Evolutionary conservation across 2,797 vertebrate genomes (phyloP), one percentile per base, ranked within the genome.

Genomic region (Acanthiza pusilla): DNA sequence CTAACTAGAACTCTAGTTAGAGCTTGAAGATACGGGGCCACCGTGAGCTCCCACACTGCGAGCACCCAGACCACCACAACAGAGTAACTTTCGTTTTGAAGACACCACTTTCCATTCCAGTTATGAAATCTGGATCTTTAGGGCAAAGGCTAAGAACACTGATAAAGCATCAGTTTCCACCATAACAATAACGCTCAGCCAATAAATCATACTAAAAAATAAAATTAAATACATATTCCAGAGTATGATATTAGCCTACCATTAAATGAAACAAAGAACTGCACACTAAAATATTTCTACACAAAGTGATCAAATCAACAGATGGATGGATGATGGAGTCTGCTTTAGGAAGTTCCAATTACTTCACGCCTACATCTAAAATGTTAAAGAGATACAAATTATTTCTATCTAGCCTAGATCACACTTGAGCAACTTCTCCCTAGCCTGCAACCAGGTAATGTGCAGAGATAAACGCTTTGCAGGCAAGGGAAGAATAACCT

Each of bases 1-100:
- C 94, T 95, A 94, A 96, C 95, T 91, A 79, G 94, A 77, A 47
- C 11, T 79, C 94, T 86, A 96, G 94, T 94, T 96, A 97, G 95
- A 92, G 34, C 91, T 63, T 91, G 94, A 89, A 88, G 76, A 81
- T 29, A 88, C 1, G 0, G 87, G 92, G 89, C 88, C 90, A 87
- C 54, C 1, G 9, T 55, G 81, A 96, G 61, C 75, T 93, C 91
- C 81, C 90, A 83, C 83, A 76, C 1, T 3, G 43, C 50, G 70
- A 84, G 93, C 85, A 91, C 85, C 78, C 93, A 85, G 22, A 95
- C 32, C 89, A 92, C 73, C 68, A 83, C 73, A 77, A 74, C 55
- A 48, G 58, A 72, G 16, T 1, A 72, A 73, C 55, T 66, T 57
- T 6, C 47, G 51, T 30, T 70, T 17, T 29, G 65, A 73, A 88